Conservation (phyloP, 2,113 vertebrate species). For the Callospermophilus lateralis region DNA sequence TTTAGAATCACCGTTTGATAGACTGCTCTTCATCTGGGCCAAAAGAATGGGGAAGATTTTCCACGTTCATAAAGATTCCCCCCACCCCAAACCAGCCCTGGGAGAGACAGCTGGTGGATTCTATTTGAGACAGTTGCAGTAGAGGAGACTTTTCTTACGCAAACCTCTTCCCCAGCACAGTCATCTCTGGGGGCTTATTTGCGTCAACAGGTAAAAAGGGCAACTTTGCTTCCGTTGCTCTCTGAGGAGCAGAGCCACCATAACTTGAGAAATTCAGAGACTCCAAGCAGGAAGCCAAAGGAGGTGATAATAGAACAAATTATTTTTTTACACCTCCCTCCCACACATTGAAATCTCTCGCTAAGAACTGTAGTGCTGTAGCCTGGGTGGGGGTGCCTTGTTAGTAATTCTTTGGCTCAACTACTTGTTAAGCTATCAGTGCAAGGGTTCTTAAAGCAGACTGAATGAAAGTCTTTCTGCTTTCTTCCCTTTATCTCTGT, state of each 20-base stretch:
- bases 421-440: not conserved
- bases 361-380: constrained; percentile 23
- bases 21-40: not conserved
- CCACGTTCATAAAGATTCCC: constrained; percentile 17
- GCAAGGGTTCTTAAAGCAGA: not conserved
- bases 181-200: constrained; percentile 69
- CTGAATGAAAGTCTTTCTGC: not conserved
- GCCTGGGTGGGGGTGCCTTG: not conserved
- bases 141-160: constrained; percentile 13
- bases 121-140: constrained; percentile 54
- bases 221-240: constrained; percentile 21
- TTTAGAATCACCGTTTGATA: not conserved
- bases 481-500: not conserved
- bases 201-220: constrained; percentile 75
- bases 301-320: constrained; percentile 81
- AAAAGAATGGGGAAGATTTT: constrained; percentile 13
- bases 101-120: constrained; percentile 70
- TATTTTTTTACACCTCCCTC: constrained; percentile 79
- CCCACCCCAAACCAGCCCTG: constrained; percentile 26
- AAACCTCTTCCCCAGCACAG: constrained; percentile 29
- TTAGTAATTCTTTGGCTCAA: constrained; percentile 44
- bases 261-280: constrained; percentile 50
- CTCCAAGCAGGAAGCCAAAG: constrained; percentile 73
- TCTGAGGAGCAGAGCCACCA: constrained; percentile 6
- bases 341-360: constrained; percentile 68